phyloP scores from a whole-genome alignment of 2,888 invertebrate species.

The Cordilura impudica region DNA sequence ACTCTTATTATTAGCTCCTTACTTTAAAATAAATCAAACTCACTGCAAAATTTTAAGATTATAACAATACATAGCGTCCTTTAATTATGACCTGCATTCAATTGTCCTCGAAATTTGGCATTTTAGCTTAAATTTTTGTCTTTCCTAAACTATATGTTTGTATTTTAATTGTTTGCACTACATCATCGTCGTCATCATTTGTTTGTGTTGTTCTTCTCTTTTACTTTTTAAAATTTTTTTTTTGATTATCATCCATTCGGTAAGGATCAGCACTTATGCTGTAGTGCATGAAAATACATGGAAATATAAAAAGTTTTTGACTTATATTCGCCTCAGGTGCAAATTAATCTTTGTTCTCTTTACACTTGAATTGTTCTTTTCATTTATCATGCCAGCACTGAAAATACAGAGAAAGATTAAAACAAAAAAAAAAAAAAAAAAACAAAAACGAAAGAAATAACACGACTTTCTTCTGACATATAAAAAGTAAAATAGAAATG shows the following conservation, averaged over 20 bases:
- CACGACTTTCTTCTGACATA: conserved; percentile 1
- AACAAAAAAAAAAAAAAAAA: conserved; percentile 3
- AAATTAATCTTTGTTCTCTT: conserved; percentile 60
- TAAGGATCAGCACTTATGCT: conserved; percentile 52
- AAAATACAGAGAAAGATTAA: conserved; percentile 42
- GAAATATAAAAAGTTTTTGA: conserved; percentile 45
- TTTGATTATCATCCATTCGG: conserved; percentile 16
- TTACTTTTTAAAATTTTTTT: not conserved
- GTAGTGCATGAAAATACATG: conserved; percentile 48
- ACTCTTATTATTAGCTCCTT: too few relatives aligned
- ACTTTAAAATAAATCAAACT: too few relatives aligned
- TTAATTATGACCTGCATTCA: too few relatives aligned
- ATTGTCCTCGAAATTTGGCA: too few relatives aligned
- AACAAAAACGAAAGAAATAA: conserved; percentile 17
- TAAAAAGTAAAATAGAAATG: conserved; percentile 13
- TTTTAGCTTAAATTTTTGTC: too few relatives aligned
- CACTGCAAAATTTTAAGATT: too few relatives aligned
- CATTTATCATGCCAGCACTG: conserved; percentile 56
- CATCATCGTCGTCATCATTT: not conserved
- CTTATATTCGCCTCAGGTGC: conserved; percentile 59
- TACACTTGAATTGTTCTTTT: conserved; percentile 60
- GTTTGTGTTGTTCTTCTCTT: conserved; percentile 16
- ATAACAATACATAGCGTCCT: too few relatives aligned
- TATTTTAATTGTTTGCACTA: too few relatives aligned
- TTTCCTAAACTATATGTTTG: too few relatives aligned